phyloP scores from a whole-genome alignment of 2,113 vertebrate genomes.

The Petrocephalus microphthalmus region DNA sequence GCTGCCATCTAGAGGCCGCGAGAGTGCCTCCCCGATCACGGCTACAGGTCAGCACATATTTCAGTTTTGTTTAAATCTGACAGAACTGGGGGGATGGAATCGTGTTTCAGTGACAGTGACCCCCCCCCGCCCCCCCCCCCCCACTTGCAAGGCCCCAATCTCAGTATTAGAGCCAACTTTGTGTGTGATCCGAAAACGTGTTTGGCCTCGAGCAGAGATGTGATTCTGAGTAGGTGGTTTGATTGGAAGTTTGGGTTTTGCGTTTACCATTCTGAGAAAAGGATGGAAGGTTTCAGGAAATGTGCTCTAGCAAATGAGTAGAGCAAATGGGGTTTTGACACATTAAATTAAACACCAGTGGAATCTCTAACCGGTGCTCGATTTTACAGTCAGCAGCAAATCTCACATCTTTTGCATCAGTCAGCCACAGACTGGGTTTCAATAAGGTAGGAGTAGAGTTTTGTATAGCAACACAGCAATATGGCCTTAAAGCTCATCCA shows the following conservation, averaged over 20 bases:
- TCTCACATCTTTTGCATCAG: neutral
- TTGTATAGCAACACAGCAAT: neutral
- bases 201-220: neutral
- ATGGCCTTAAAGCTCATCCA: neutral
- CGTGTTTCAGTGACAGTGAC: too few relatives aligned
- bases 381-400: neutral
- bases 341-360: neutral
- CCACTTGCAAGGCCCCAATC: too few relatives aligned
- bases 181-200: neutral
- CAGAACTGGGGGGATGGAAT: too few relatives aligned
- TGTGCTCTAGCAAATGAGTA: neutral
- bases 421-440: neutral
- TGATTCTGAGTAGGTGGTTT: neutral
- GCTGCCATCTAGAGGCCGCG: slow-evolving; percentile 56
- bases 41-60: too few relatives aligned
- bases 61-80: too few relatives aligned
- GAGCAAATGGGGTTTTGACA: neutral
- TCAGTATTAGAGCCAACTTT: neutral
- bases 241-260: neutral
- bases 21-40: slow-evolving; percentile 35
- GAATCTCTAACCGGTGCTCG: neutral
- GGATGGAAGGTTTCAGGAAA: neutral
- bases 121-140: too few relatives aligned
- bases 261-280: neutral
- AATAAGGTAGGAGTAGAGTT: neutral